Evolutionary conservation across 2,797 vertebrate genomes (phyloP), one percentile per base, ranked within the genome.

Genomic region (Toxotes lorentzi): DNA sequence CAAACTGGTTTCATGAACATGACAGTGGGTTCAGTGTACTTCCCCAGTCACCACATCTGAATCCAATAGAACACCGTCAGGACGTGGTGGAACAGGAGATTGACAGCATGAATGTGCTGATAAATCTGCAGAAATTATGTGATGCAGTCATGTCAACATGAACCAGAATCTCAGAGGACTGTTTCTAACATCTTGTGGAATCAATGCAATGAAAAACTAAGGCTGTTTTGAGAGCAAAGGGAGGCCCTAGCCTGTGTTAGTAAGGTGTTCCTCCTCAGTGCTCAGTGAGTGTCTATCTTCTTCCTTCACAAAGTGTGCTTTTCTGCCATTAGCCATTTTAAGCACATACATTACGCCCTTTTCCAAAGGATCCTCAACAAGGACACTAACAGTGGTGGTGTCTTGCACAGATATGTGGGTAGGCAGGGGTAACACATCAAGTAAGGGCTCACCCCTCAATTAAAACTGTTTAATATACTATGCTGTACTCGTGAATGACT

Each of bases 221-320:
- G 35, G 5, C 35, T 35, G 6, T 35, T 35, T 35, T 35, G 35
- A 35, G 35, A 35, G 41, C 41, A 43, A 43, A 43, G 41, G 14
- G 14, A 43, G 41, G 12, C 10, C 14, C 41, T 14, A 43, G 3
- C 41, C 41, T 9, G 41, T 43, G 14, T 43, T 43, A 43, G 10
- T 2, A 43, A 12, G 14, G 10, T 43, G 41, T 43, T 30, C 27
- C 27, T 30, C 27, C 27, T 30, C 27, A 30, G 27, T 43, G 11
- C 41, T 47, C 4, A 1, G 32, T 47, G 51, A 38, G 35, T 27
- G 8, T 53, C n/a, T 48, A 47, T 61, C 24, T 0, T 4, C 13
- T 13, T 64, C 17, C 8, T 59, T 65, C 21, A 51, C 19, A 8
- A 64, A 77, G 48, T 76, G 30, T 14, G 8, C 23, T 58, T 71